Percentiles rank a stretch among this genome's conserved stretches.
Conservation (phyloP, 2,797 vertebrate species). For the Toxotes lorentzi region DNA sequence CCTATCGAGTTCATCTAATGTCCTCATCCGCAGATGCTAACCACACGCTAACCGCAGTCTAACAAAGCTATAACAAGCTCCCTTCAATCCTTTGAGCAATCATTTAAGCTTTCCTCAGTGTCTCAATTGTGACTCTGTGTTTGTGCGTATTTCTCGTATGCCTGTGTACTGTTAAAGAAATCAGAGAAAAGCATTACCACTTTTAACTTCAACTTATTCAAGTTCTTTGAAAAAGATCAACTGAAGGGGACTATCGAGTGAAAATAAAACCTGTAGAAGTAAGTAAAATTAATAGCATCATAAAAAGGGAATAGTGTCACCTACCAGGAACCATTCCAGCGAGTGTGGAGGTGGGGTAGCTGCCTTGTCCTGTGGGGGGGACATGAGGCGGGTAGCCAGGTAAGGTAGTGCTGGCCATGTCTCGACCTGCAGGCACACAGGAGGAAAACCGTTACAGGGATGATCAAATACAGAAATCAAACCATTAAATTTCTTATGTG, state of each 20-base stretch:
- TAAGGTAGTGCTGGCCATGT: conserved; percentile 98
- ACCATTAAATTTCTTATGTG: background rate
- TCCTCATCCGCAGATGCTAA: conserved; percentile 81
- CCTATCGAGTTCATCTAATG: conserved; percentile 98
- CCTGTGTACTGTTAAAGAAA: conserved; percentile 2
- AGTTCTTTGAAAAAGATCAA: conserved; percentile 62
- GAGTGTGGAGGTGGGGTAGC: conserved; percentile 97
- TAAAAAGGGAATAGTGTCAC: conserved; percentile 80
- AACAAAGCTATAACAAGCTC: conserved; percentile 76
- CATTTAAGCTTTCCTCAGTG: conserved; percentile 32
- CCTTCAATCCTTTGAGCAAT: conserved; percentile 58
- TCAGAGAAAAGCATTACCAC: conserved; percentile 16
- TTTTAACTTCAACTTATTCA: conserved; percentile 55
- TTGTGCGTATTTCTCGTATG: conserved; percentile 3
- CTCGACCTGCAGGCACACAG: conserved; percentile 90
- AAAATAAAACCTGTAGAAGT: conserved; percentile 64
- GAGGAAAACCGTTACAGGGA: conserved; percentile 36
- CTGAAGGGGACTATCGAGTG: conserved; percentile 59
- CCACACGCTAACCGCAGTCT: conserved; percentile 78
- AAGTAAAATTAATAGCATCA: conserved; percentile 70
- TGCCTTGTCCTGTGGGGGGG: conserved; percentile 98
- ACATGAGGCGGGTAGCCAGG: conserved; percentile 99
- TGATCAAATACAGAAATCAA: conserved; percentile 1
- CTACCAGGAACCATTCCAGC: conserved; percentile 99
- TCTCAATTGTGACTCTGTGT: conserved; percentile 1